A percentile compares a stretch with the other conserved stretches of the same genome.
phyloP scores from a whole-genome alignment of 2,888 invertebrate species.

The Dynastes maya region DNA sequence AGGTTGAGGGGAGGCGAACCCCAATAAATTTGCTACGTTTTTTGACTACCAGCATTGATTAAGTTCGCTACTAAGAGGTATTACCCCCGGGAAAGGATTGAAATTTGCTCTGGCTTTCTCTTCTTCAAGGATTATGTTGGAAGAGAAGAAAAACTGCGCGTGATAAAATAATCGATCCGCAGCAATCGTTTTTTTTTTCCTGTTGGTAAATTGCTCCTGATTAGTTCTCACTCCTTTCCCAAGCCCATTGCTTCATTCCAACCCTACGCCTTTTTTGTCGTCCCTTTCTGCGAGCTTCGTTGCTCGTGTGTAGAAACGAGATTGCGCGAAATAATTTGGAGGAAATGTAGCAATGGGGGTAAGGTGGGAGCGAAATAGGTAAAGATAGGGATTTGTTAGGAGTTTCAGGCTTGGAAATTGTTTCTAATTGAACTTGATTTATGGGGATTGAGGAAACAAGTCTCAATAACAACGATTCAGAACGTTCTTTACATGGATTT shows the following conservation, averaged over 20 bases:
- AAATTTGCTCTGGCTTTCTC: conserved; percentile 25
- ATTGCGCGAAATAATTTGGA: not conserved
- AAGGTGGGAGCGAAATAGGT: too few species aligned
- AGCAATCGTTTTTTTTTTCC: conserved; percentile 16
- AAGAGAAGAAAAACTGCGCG: conserved; percentile 24
- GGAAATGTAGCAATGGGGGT: not conserved
- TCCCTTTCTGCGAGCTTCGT: not conserved
- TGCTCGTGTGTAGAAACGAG: not conserved
- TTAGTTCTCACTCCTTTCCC: conserved; percentile 26
- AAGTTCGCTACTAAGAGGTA: conserved; percentile 47
- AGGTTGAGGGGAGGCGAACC: conserved; percentile 19
- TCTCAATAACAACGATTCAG: too few species aligned
- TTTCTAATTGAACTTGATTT: too few species aligned
- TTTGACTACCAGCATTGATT: conserved; percentile 57
- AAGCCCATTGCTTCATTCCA: not conserved
- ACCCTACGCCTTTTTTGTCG: not conserved
- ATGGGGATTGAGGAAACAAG: too few species aligned
- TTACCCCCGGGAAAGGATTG: conserved; percentile 34
- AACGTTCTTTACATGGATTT: too few species aligned
- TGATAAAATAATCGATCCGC: conserved; percentile 40
- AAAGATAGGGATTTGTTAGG: too few species aligned
- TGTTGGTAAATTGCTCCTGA: conserved; percentile 31
- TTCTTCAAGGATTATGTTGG: conserved; percentile 24
- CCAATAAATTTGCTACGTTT: conserved; percentile 57
- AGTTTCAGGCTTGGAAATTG: too few species aligned